Percentiles rank a stretch among this genome's conserved stretches.
Evolutionary conservation across 2,888 invertebrate species (phyloP).

Genomic region (Andrena dorsata): DNA sequence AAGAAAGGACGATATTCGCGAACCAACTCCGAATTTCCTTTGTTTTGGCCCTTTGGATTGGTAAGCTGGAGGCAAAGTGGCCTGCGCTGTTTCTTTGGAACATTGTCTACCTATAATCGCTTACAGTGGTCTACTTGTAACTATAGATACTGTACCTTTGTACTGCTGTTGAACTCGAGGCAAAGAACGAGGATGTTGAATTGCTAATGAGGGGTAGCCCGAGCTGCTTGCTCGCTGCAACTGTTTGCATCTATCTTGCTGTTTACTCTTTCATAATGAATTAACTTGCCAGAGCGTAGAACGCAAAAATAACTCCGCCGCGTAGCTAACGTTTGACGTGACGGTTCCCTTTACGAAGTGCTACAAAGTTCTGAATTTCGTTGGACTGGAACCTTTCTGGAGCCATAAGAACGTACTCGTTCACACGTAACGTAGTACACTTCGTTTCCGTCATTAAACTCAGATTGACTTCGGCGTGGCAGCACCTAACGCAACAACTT

Average conservation of each 20-base stretch:
- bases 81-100: neutral
- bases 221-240: neutral
- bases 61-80: neutral
- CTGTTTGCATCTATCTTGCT: conserved; percentile 1
- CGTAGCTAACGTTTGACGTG: neutral
- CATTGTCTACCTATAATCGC: neutral
- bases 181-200: neutral
- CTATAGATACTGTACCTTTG: neutral
- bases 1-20: neutral
- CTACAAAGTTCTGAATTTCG: too few relatives aligned
- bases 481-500: conserved; percentile 2
- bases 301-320: neutral
- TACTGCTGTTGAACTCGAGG: neutral
- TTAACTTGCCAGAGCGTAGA: neutral
- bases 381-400: too few relatives aligned
- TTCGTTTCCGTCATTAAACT: too few relatives aligned
- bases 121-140: neutral
- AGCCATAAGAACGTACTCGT: too few relatives aligned
- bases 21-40: neutral
- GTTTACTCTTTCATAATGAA: neutral
- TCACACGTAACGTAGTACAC: too few relatives aligned
- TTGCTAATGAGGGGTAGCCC: neutral
- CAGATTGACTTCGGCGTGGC: neutral
- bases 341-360: too few relatives aligned
- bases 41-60: neutral